Base-by-base conservation (phyloP, 2,888 invertebrate genomes). In the Cosmia trapezina region DNA sequence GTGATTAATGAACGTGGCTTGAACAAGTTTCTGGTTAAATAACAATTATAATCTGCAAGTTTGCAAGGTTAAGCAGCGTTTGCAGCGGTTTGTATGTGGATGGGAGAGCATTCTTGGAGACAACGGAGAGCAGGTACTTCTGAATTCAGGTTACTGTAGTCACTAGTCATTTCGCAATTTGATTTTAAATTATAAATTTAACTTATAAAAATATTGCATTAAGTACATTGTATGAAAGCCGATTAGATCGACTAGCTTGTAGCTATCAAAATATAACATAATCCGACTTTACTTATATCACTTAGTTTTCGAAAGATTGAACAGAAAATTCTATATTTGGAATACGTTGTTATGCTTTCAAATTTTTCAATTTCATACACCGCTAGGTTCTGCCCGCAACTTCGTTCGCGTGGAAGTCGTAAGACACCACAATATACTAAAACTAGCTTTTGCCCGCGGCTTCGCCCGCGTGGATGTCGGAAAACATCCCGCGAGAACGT, bases 1-100 rank as follows among this genome's bases (percentile, higher is more conserved):
- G 76, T 83, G 83, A 76, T 80, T 65, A 69, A 73, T 83, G 61
- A n/a, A 83, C 68, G 74, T 62, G 81, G 75, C 61, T 61, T n/a
- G 68, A 41, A 77, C 43, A 22, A 60, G 56, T 43, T 73, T 49
- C 43, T 73, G 43, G n/a, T 49, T 64, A 51, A 74, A 65, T 80
- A 80, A 53, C 11, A 47, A 45, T 12, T 22, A 41, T 51, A 73
- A 51, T 63, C 45, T n/a, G 41, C 12, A 53, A 22, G 12, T 43
- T 14, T 43, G 19, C 11, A 33, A 73, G 51, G n/a, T 22, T 57
- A 43, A 71, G 37, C 33, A 49, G 43, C 7, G 12, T n/a, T 60
- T 28, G 28, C 5, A 12, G 56, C 0, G 17, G 37, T n/a, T 9
- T 51, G 14, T 41, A 17, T 12, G 7, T 28, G 8, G 28, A 28